Conservation (phyloP, 2,797 vertebrate species). For the Apogon hyalosoma region DNA sequence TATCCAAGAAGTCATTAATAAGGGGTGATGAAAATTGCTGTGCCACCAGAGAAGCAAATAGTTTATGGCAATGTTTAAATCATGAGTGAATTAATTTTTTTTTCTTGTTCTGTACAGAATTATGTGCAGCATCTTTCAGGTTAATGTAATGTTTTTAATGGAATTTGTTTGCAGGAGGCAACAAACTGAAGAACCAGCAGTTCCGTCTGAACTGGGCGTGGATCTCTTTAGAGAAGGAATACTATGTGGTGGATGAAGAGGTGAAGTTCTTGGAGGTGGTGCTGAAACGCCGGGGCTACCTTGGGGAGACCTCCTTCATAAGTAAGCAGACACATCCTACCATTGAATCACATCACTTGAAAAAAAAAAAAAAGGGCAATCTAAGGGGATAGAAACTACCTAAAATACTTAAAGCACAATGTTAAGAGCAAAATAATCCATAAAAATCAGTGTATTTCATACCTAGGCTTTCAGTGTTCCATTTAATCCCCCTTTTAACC, state of each 20-base stretch:
- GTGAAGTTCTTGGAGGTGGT: conserved; percentile 90
- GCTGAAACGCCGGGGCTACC: conserved; percentile 92
- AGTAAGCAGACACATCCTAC: conserved; percentile 84
- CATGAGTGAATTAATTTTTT: conserved; percentile 18
- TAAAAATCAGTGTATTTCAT: no score
- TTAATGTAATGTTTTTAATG: conserved; percentile 9
- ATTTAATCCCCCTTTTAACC: no score
- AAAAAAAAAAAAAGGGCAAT: background rate
- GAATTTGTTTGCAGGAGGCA: conserved; percentile 86
- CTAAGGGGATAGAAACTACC: background rate
- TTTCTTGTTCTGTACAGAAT: conserved; percentile 1
- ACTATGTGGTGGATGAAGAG: conserved; percentile 92
- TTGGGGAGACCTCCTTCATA: conserved; percentile 96
- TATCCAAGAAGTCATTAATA: conserved; percentile 42
- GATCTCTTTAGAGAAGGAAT: conserved; percentile 94
- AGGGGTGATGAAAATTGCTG: conserved; percentile 17
- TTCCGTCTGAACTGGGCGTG: conserved; percentile 95
- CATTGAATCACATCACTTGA: background rate
- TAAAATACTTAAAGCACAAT: background rate
- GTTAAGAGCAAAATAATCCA: background rate
- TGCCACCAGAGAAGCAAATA: conserved; percentile 17
- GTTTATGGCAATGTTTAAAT: conserved; percentile 13
- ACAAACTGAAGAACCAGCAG: conserved; percentile 91
- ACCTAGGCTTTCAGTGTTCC: no score
- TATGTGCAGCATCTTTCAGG: background rate